Evolutionary conservation across 2,888 invertebrate genomes (phyloP).

Genomic region (Plebejus melissa): DNA sequence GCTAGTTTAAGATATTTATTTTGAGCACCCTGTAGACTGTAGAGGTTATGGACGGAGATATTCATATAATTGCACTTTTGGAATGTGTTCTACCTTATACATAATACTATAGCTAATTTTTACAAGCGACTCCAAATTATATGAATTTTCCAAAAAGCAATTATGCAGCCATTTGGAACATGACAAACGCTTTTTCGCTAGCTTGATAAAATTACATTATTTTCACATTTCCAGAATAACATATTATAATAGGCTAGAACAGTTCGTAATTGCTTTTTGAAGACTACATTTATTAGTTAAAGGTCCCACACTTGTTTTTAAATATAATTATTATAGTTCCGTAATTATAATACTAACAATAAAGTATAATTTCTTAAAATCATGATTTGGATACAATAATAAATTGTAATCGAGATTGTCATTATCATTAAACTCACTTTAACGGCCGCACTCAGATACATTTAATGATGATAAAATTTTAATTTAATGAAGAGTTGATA

Average conservation of each 20-base stretch:
- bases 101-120: slow-evolving; percentile 32
- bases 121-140: slow-evolving; percentile 6
- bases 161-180: not conserved
- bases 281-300: not conserved
- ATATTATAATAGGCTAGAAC: not conserved
- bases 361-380: not conserved
- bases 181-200: not conserved
- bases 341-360: not conserved
- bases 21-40: slow-evolving; percentile 11
- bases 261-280: not conserved
- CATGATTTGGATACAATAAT: not conserved
- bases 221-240: not conserved
- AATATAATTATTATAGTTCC: not conserved
- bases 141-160: not conserved
- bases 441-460: too few relatives aligned
- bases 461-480: too few relatives aligned
- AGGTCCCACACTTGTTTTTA: not conserved
- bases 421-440: not conserved
- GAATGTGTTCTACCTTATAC: slow-evolving; percentile 36
- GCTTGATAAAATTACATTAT: not conserved
- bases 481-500: too few relatives aligned
- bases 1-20: not conserved
- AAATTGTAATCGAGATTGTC: not conserved
- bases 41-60: slow-evolving; percentile 37
- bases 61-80: slow-evolving; percentile 39